Conservation (phyloP, 2,888 invertebrate genomes). For the Dryocosmus kuriphilus region DNA sequence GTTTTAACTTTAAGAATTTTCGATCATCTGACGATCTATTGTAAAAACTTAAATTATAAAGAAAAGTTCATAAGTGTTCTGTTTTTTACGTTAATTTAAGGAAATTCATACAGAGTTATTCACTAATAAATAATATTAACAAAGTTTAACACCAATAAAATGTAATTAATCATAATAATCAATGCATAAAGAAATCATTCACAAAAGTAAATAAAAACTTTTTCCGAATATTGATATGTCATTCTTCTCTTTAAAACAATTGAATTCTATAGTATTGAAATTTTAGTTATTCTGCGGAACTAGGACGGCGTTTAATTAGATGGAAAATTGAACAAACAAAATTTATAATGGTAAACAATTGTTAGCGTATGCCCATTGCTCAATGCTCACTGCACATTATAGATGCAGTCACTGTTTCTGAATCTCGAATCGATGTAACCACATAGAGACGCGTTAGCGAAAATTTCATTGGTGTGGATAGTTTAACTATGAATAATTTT, state of each 20-base stretch:
- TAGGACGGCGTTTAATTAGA: neutral
- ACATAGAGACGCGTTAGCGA: slow-evolving; percentile 10
- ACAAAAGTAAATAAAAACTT: too few relatives aligned
- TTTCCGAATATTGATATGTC: too few relatives aligned
- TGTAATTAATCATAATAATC: neutral
- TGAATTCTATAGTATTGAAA: neutral
- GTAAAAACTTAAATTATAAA: neutral
- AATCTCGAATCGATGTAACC: slow-evolving; percentile 27
- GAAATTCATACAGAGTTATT: too few relatives aligned
- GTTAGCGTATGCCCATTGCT: slow-evolving; percentile 1
- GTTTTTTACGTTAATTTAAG: too few relatives aligned
- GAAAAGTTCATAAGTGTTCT: neutral
- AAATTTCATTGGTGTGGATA: slow-evolving; percentile 23
- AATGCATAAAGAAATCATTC: too few relatives aligned
- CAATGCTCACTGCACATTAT: slow-evolving; percentile 3
- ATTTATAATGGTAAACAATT: slow-evolving; percentile 18
- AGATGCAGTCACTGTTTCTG: slow-evolving; percentile 11
- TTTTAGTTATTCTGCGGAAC: neutral
- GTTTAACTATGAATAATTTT: slow-evolving; percentile 40
- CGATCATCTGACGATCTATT: neutral
- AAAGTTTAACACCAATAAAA: too few relatives aligned
- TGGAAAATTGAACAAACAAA: slow-evolving; percentile 22
- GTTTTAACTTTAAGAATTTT: neutral
- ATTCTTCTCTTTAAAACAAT: too few relatives aligned
- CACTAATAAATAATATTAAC: too few relatives aligned